phyloP scores from a whole-genome alignment of 1,140 invertebrate species.

The Ylistrum balloti region DNA sequence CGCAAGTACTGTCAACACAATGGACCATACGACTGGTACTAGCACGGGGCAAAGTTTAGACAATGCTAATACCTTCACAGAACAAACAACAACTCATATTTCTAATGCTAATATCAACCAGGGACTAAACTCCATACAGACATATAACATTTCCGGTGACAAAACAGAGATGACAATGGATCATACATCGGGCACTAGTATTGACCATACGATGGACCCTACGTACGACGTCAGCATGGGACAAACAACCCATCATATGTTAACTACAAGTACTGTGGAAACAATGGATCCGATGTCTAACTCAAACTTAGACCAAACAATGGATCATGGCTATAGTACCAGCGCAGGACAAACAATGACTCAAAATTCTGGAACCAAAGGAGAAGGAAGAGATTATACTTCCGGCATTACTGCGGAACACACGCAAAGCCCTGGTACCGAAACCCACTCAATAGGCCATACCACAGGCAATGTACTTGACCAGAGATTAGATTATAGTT shows the following conservation, averaged over 20 bases:
- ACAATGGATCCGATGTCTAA: not conserved
- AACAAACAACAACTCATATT: not conserved
- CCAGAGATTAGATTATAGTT: too few relatives aligned
- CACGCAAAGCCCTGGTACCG: too few relatives aligned
- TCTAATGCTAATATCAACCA: not conserved
- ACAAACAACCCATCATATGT: not conserved
- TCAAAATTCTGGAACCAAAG: not conserved
- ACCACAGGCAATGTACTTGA: too few relatives aligned
- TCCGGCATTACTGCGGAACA: not conserved
- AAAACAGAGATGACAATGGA: not conserved
- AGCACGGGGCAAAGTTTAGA: not conserved
- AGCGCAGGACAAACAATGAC: not conserved
- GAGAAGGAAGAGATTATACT: not conserved
- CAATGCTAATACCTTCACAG: too few relatives aligned
- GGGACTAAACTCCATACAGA: not conserved
- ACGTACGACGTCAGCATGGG: not conserved
- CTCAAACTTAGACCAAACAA: not conserved
- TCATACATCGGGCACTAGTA: not conserved
- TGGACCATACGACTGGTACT: not conserved
- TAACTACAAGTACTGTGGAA: not conserved
- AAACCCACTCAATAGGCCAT: too few relatives aligned
- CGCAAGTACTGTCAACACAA: not conserved
- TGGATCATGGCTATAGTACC: not conserved
- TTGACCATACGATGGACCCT: not conserved
- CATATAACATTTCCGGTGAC: too few relatives aligned